Percentiles rank a stretch among this genome's conserved stretches.
phyloP scores from a whole-genome alignment of 1,140 invertebrate species.

The Psix sp. region DNA sequence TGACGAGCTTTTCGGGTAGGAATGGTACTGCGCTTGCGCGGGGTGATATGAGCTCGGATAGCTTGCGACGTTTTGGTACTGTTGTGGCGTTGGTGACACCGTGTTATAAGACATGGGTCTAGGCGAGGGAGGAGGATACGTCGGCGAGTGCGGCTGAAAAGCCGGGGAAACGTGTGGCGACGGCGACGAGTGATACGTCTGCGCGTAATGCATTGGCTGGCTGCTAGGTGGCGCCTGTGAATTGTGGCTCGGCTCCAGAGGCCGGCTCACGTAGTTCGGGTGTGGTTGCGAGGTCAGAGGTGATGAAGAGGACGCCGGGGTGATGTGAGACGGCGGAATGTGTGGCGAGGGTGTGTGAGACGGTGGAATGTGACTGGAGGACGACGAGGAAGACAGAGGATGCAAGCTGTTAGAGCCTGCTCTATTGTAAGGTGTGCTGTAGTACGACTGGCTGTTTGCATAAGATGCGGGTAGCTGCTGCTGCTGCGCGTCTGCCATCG shows the following conservation, averaged over 20 bases:
- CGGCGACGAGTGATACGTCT: constrained; percentile 48
- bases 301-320: constrained; percentile 18
- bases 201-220: constrained; percentile 64
- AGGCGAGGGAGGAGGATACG: constrained; percentile 69
- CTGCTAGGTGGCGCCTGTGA: constrained; percentile 15
- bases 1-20: constrained; percentile 66
- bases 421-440: constrained; percentile 27
- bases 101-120: constrained; percentile 62
- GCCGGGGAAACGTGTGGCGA: constrained; percentile 65
- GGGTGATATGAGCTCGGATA: constrained; percentile 65
- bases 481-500: neutral
- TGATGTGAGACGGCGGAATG: constrained; percentile 65
- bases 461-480: constrained; percentile 19
- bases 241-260: constrained; percentile 30
- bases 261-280: constrained; percentile 46
- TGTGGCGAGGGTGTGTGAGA: constrained; percentile 68
- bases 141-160: constrained; percentile 71
- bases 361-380: constrained; percentile 71
- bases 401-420: constrained; percentile 38
- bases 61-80: constrained; percentile 62
- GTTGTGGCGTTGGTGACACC: constrained; percentile 57
- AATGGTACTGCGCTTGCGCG: constrained; percentile 71
- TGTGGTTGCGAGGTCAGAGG: constrained; percentile 27
- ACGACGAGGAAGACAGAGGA: constrained; percentile 58
- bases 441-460: no score